phyloP scores from a whole-genome alignment of 1,140 invertebrate species.

The Magallana gigas region DNA sequence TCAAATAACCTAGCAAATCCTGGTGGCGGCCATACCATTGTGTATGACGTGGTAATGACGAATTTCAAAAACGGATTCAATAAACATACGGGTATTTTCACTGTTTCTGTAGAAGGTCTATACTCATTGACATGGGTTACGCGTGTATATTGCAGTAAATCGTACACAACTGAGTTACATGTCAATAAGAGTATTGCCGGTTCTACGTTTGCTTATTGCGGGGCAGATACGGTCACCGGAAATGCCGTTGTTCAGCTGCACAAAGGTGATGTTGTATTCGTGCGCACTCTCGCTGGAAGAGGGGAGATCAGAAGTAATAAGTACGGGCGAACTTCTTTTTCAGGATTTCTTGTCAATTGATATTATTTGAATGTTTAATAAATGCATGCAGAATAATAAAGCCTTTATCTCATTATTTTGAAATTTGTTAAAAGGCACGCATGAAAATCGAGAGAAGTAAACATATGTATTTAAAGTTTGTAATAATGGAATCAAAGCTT shows the following conservation, averaged over 20 bases:
- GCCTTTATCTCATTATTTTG: no score
- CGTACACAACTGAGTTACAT: conserved; percentile 36
- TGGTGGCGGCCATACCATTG: background rate
- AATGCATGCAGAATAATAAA: no score
- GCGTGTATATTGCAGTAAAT: background rate
- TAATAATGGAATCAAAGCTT: no score
- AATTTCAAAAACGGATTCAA: background rate
- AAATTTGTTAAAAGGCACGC: no score
- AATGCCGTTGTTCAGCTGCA: background rate
- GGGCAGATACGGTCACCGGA: conserved; percentile 30
- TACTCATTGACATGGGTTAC: conserved; percentile 11
- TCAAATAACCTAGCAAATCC: background rate
- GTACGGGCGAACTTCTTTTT: background rate
- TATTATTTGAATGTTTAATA: background rate
- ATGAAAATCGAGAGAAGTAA: no score
- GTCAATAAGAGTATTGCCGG: conserved; percentile 33
- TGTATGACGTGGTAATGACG: background rate
- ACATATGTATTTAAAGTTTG: no score
- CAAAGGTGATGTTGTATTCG: conserved; percentile 2
- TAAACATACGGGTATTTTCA: background rate
- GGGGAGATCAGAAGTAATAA: background rate
- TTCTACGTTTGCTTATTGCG: conserved; percentile 38
- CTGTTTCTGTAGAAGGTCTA: background rate
- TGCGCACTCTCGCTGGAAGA: background rate
- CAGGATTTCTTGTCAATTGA: background rate